These are phyloP conservation scores for Felis catus DNA, from an alignment of 2,113 vertebrate genomes.

Conservation along the genomic window DNA sequence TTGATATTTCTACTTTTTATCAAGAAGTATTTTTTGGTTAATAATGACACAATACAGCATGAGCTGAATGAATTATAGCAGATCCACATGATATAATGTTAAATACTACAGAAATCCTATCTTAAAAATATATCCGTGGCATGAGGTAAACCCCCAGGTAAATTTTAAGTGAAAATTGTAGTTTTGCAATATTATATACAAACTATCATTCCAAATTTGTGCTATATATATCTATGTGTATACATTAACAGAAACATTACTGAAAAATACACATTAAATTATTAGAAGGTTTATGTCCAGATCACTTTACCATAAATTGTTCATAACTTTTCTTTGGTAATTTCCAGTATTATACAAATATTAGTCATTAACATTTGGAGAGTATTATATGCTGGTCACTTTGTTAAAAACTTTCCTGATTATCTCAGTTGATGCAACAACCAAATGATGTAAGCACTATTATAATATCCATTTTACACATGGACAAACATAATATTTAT, in stretches of 20 bases:
- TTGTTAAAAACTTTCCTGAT: neutral
- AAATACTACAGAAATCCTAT: neutral
- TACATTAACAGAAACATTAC: neutral
- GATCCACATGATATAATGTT: neutral
- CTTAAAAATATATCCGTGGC: neutral
- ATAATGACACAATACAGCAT: neutral
- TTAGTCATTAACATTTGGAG: neutral
- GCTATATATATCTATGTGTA: neutral
- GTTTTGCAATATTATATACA: neutral
- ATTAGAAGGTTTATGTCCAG: neutral
- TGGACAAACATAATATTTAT: neutral
- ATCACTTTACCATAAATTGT: neutral
- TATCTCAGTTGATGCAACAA: neutral
- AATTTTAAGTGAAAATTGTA: neutral
- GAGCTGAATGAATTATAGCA: neutral
- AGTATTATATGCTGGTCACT: neutral
- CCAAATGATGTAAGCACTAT: neutral
- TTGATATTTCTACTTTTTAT: neutral
- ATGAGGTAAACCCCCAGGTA: neutral
- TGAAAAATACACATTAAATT: neutral
- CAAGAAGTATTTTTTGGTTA: neutral
- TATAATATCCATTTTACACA: neutral
- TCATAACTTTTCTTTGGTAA: neutral
- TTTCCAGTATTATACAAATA: constrained; percentile 17
- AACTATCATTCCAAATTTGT: neutral